These are phyloP conservation scores for Myripristis jacobus DNA, from an alignment of 2,797 vertebrate genomes.

Conservation along the genomic window DNA sequence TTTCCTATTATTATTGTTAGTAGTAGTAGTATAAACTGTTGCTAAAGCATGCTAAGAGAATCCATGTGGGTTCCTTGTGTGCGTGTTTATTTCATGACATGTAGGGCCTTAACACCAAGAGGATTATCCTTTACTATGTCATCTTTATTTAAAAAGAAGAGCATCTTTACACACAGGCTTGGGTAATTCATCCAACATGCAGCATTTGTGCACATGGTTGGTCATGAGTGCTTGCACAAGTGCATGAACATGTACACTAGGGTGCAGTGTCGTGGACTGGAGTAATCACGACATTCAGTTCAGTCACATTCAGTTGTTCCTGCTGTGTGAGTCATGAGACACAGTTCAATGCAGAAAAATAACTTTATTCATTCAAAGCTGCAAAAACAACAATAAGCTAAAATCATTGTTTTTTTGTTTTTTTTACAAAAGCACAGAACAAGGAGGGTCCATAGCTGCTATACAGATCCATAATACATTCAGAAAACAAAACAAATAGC, in stretches of 20 bases:
- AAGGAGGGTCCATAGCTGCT: too few relatives aligned
- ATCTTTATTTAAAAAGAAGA: slow-evolving; percentile 42
- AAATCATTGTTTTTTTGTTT: too few relatives aligned
- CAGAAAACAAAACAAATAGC: too few relatives aligned
- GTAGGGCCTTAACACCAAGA: background rate
- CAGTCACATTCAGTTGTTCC: background rate
- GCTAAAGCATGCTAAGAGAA: too few relatives aligned
- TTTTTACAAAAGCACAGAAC: background rate
- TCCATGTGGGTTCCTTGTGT: too few relatives aligned
- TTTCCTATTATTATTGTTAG: background rate
- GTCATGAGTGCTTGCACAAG: background rate
- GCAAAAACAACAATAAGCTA: background rate
- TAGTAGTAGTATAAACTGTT: too few relatives aligned
- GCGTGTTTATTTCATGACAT: slow-evolving; percentile 9
- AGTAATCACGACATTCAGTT: background rate
- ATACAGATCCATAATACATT: too few relatives aligned
- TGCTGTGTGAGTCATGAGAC: background rate
- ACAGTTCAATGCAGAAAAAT: background rate
- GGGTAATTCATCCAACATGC: slow-evolving; percentile 39
- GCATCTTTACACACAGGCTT: slow-evolving; percentile 6
- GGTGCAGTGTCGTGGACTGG: slow-evolving; percentile 27
- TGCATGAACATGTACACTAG: slow-evolving; percentile 43
- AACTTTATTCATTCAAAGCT: slow-evolving; percentile 27
- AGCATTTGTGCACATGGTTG: background rate
- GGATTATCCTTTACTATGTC: slow-evolving; percentile 21